Evolutionary conservation across 2,888 invertebrate species (phyloP), one percentile per base, ranked within the genome.

Genomic region (Hydrotaea diabolus): DNA sequence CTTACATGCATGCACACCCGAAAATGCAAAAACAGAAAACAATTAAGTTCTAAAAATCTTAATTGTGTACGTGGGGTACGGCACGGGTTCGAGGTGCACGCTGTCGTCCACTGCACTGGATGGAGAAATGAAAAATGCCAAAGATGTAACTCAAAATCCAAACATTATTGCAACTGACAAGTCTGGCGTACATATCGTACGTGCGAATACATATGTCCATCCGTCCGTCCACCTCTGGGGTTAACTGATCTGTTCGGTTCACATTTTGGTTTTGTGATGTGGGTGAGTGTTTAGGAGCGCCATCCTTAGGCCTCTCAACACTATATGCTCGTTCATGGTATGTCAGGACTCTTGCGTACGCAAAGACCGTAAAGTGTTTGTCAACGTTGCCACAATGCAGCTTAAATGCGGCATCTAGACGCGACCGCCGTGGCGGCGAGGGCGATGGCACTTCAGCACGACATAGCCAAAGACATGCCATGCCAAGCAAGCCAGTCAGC

Each of bases 281-380:
- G 23, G 64, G 72, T 66, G 72, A 76, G 66, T 75, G 72, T 55
- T 77, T 69, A 69, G 73, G 64, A 72, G 71, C 82, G 76, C 76
- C 84, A 84, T 79, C 59, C 64, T 59, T 66, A 46, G 72, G 57
- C 17, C 62, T 80, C 23, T 64, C 21, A 53, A 72, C n/a, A n/a
- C 23, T 53, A 17, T 46, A 53, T 39, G 53, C 53, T 62, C 43
- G 53, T 39, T 49, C 62, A 57, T 62, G 83, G 86, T 21, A 23
- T 26, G 15, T 11, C 62, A 62, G 85, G 31, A n/a, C 87, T 87
- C 86, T n/a, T 55, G 57, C 39, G 21, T n/a, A 66, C 46, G 43
- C 62, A 15, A 85, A 79, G 86, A 46, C 87, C 87, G 86, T 87
- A 86, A 86, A 88, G 87, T 90, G 90, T 89, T 89, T 90, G 90